These are phyloP conservation scores for Gavialis gangeticus DNA, from an alignment of 2,113 vertebrate genomes.

Conservation along the genomic window DNA sequence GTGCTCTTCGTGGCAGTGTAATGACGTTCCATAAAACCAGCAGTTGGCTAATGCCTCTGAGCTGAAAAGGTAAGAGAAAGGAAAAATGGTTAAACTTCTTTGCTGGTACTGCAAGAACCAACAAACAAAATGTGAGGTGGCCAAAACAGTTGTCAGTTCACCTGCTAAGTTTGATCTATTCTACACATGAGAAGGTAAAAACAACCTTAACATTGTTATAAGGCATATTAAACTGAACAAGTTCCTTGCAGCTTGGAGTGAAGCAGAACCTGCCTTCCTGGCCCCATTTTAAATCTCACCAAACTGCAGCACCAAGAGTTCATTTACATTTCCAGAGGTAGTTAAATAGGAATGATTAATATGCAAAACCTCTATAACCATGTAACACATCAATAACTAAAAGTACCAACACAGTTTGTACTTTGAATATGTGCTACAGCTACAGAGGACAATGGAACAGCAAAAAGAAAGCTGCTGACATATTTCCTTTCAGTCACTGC, in stretches of 20 bases:
- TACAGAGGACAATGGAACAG: not conserved
- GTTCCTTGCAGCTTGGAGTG: not conserved
- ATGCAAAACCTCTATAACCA: not conserved
- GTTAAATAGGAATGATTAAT: not conserved
- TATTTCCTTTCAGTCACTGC: not conserved
- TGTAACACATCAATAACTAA: not conserved
- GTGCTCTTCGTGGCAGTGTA: slow-evolving; percentile 79
- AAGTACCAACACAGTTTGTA: not conserved
- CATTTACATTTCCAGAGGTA: not conserved
- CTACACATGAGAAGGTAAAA: slow-evolving; percentile 25
- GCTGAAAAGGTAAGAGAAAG: slow-evolving; percentile 85
- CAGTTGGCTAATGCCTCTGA: slow-evolving; percentile 89
- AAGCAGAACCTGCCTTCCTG: not conserved
- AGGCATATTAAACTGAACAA: slow-evolving; percentile 45
- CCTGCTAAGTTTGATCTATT: slow-evolving; percentile 10
- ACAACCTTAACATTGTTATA: not conserved
- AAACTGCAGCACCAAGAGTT: slow-evolving; percentile 60
- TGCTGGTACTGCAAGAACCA: slow-evolving; percentile 40
- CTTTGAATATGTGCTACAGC: not conserved
- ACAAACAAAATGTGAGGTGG: slow-evolving; percentile 49
- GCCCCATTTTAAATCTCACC: slow-evolving; percentile 36
- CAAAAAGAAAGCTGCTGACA: not conserved
- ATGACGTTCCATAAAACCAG: slow-evolving; percentile 82
- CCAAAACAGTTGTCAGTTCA: slow-evolving; percentile 29
- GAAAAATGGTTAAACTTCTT: slow-evolving; percentile 73